phyloP scores from a whole-genome alignment of 1,140 invertebrate species.

The Trigoniulus corallinus region DNA sequence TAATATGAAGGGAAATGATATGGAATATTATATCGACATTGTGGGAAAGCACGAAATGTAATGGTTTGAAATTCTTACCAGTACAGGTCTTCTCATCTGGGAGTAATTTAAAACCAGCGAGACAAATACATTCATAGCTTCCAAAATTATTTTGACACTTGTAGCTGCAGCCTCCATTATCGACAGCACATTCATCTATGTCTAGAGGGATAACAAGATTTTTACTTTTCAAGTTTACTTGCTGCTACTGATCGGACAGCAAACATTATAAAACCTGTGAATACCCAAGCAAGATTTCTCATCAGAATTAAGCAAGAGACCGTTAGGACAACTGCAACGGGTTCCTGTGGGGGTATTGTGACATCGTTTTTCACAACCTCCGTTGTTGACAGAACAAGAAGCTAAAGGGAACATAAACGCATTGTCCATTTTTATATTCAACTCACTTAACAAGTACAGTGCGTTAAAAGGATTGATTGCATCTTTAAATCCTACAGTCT shows the following conservation, averaged over 20 bases:
- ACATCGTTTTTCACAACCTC: conserved; percentile 23
- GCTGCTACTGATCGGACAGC: not conserved
- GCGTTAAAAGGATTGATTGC: not conserved
- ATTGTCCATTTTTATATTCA: too few relatives aligned
- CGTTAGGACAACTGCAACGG: conserved; percentile 19
- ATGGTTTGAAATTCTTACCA: conserved; percentile 28
- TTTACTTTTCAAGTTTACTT: too few relatives aligned
- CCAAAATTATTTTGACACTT: conserved; percentile 53
- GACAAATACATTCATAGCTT: conserved; percentile 39
- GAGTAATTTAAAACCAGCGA: conserved; percentile 22
- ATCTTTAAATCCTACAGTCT: not conserved
- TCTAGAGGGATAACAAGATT: too few relatives aligned
- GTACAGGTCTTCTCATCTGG: conserved; percentile 36
- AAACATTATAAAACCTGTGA: not conserved
- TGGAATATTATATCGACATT: conserved; percentile 3
- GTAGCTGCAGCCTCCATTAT: conserved; percentile 41
- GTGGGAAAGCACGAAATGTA: conserved; percentile 4
- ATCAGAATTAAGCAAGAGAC: conserved; percentile 26
- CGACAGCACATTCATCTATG: conserved; percentile 49
- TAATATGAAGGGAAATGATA: conserved; percentile 20
- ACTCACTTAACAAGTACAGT: not conserved
- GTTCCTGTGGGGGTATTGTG: conserved; percentile 12
- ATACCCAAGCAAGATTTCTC: conserved; percentile 29
- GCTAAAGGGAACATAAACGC: too few relatives aligned
- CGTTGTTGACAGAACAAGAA: conserved; percentile 24